Evolutionary conservation across 2,797 vertebrate species (phyloP), one percentile per base, ranked within the genome.

Genomic region (Heterohyrax brucei): DNA sequence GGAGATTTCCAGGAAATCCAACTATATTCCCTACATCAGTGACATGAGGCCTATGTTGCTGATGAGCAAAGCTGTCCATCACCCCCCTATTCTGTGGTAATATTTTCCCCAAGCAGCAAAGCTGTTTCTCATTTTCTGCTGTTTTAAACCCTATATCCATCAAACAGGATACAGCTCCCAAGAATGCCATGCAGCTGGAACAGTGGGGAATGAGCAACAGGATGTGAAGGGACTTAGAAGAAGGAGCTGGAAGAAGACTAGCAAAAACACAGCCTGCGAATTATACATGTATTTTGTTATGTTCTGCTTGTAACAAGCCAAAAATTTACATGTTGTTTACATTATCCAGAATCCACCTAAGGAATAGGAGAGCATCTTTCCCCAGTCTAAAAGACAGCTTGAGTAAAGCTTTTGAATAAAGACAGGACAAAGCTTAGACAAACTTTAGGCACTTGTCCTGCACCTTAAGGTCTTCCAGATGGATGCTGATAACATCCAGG

Each of bases 291-390:
- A 79, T 28, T 39, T 59, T 39, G 39, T 62, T 77, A 70, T 61
- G 48, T 39, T 90, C 26, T 75, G n/a, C 70, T 66, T 76, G 28
- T 61, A 87, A 61, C 30, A 89, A 87, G 48, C 82, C 7, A 92
- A 90, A 64, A 85, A 56, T 44, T 70, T 48, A 56, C 4, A 21
- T 33, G 18, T 80, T 83, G 61, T 50, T 94, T 85, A 81, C 8
- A n/a, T 44, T 78, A 50, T 59, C 68, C 28, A 81, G 6, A 88
- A 84, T 0, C 28, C 19, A 62, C 33, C 59, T 61, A 26, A 2
- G 78, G 13, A 86, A 13, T 33, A 82, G 46, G 56, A 86, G 30
- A 64, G 33, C 48, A 33, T 73, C 22, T 83, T 68, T 22, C 0
- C 13, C 70, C 5, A 26, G 0, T 48, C 48, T 85, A 73, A 86